Evolutionary conservation across 2,888 invertebrate species (phyloP).

Genomic region (Fragum sueziense): DNA sequence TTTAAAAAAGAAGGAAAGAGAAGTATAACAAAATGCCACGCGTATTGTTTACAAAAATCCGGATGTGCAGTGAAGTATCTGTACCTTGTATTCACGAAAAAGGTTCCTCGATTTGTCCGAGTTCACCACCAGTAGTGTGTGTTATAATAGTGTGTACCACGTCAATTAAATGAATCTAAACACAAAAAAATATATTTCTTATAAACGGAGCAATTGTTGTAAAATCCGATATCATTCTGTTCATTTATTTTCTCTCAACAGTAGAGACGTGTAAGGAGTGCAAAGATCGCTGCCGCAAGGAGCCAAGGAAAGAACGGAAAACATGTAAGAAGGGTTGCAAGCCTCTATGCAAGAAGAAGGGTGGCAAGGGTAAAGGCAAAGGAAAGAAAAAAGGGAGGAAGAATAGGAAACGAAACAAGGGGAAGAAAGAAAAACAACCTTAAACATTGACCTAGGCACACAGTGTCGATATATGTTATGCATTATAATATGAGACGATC

Average conservation of each 20-base stretch:
- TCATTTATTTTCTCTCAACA: background rate
- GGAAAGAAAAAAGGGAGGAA: background rate
- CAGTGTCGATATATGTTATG: background rate
- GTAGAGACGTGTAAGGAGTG: constrained; percentile 12
- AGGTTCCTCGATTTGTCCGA: background rate
- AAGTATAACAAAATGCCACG: too few relatives aligned
- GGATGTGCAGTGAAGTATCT: too few relatives aligned
- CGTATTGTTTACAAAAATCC: too few relatives aligned
- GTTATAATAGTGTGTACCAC: background rate
- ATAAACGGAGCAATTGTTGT: background rate
- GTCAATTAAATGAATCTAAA: too few relatives aligned
- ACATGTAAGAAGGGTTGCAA: constrained; percentile 6
- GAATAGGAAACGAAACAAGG: background rate
- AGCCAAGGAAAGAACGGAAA: background rate
- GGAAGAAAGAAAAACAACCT: background rate
- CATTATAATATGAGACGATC: background rate
- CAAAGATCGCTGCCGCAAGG: constrained; percentile 5
- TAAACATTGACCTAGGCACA: background rate
- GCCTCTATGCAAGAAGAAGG: constrained; percentile 5
- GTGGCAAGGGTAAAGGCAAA: background rate
- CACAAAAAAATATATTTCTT: too few relatives aligned
- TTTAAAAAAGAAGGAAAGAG: too few relatives aligned
- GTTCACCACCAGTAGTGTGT: too few relatives aligned
- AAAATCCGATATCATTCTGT: background rate
- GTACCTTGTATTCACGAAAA: too few relatives aligned